Evolutionary conservation across 2,113 vertebrate genomes (phyloP).

Genomic region (Lampris incognitus): DNA sequence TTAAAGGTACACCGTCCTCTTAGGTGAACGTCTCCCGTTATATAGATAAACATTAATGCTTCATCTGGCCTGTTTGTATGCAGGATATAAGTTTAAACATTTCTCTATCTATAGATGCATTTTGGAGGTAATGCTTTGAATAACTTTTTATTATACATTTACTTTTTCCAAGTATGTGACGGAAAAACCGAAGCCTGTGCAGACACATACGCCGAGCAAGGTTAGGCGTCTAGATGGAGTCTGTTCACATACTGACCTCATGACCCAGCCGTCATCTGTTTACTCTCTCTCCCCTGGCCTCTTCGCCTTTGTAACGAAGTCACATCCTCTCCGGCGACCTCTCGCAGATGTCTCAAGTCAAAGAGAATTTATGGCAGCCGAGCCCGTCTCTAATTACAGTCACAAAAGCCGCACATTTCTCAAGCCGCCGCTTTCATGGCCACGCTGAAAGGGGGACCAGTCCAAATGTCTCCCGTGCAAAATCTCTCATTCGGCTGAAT

Average conservation of each 20-base stretch:
- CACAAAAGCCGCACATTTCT: neutral
- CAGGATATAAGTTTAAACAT: no score
- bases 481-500: conserved; percentile 2
- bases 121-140: no score
- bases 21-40: no score
- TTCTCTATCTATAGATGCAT: no score
- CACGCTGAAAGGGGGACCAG: conserved; percentile 5
- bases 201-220: neutral
- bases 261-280: neutral
- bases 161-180: no score
- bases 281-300: neutral
- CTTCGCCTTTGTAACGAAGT: neutral
- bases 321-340: conserved; percentile 2
- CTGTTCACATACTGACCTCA: neutral
- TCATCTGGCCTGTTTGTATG: no score
- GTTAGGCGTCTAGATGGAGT: neutral
- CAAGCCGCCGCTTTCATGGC: neutral
- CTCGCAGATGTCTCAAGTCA: conserved; percentile 13
- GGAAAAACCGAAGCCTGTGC: neutral
- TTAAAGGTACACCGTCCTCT: no score
- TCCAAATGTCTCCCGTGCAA: neutral
- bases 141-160: no score
- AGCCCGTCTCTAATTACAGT: conserved; percentile 11
- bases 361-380: conserved; percentile 14
- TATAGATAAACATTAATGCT: no score